Evolutionary conservation across 2,888 invertebrate genomes (phyloP), one percentile per base, ranked within the genome.

Genomic region (Calameuta filiformis): DNA sequence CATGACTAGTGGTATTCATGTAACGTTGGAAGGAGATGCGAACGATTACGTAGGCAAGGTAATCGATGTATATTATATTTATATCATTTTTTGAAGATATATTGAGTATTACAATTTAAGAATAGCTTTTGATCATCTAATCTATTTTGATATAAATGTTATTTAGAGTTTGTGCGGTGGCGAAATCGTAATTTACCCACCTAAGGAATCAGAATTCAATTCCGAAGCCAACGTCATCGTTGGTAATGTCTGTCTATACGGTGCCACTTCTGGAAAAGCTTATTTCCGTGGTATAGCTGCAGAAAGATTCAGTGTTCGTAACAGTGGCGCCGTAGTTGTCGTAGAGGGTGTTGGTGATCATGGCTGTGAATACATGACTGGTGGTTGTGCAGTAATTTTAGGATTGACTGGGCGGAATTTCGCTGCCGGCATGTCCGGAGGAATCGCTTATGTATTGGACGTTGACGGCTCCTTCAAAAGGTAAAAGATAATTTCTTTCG

Each of bases 361-460:
- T 92, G 99, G 98, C 79, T 99, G 99, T 93, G 99, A 99, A 93
- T 99, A 99, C 92, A 99, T 99, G 99, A 99, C 99, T 75, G 99
- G 98, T 23, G 99, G 99, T 79, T 93, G 94, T 79, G 96, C 97
- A 81, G 94, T 99, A 76, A 96, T 99, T 87, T 94, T 99, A 30
- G 99, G 99, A 1, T 94, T 97, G 80, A 99, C 99, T 11, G 99
- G 99, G 1, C 93, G 99, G 82, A 99, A 99, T 93, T 99, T 99
- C 93, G 99, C 98, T 12, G 99, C 99, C 74, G 99, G 99, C 85
- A 99, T 99, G 99, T 98, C 98, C 79, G 95, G 95, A 81, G 98
- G 98, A 79, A 96, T 99, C 84, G 99, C 99, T 0, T 99, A 97
- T 91, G 97, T 99, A 23, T 96, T 97, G 90, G 98, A 99, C 89